phyloP scores from a whole-genome alignment of 2,113 vertebrate genomes.

The Dipodomys ordii region DNA sequence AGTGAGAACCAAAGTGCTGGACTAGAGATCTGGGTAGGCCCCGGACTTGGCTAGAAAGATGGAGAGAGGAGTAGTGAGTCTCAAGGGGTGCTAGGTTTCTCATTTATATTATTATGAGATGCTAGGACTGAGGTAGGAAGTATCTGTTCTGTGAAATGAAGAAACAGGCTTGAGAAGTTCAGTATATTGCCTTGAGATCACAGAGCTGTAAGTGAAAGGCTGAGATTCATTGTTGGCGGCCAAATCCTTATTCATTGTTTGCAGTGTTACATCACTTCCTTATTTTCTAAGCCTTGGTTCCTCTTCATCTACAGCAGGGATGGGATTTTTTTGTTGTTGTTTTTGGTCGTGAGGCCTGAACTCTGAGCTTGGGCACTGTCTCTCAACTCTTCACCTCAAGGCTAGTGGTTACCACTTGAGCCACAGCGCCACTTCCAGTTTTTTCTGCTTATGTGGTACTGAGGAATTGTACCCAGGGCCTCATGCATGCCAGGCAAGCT shows the following conservation, averaged over 20 bases:
- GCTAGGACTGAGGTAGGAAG: not conserved
- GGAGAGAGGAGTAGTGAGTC: not conserved
- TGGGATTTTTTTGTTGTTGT: no score
- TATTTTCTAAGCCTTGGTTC: not conserved
- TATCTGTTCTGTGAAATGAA: not conserved
- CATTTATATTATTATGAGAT: not conserved
- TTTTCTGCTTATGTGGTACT: no score
- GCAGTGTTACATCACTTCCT: accelerated
- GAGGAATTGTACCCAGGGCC: no score
- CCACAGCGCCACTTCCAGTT: no score
- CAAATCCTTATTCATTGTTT: not conserved
- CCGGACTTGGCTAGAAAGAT: not conserved
- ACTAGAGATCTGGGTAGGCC: not conserved
- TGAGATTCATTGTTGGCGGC: not conserved
- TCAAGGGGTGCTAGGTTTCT: not conserved
- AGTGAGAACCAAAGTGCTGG: not conserved
- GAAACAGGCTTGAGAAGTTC: not conserved
- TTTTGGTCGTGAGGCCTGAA: no score
- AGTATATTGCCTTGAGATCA: not conserved
- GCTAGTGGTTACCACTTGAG: no score
- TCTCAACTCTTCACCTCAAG: no score
- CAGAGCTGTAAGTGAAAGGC: not conserved
- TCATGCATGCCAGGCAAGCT: no score
- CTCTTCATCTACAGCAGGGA: not conserved
- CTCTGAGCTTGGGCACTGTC: no score